Evolutionary conservation across 1,140 invertebrate genomes (phyloP), one percentile per base, ranked within the genome.

Genomic region (Aporrectodea caliginosa): DNA sequence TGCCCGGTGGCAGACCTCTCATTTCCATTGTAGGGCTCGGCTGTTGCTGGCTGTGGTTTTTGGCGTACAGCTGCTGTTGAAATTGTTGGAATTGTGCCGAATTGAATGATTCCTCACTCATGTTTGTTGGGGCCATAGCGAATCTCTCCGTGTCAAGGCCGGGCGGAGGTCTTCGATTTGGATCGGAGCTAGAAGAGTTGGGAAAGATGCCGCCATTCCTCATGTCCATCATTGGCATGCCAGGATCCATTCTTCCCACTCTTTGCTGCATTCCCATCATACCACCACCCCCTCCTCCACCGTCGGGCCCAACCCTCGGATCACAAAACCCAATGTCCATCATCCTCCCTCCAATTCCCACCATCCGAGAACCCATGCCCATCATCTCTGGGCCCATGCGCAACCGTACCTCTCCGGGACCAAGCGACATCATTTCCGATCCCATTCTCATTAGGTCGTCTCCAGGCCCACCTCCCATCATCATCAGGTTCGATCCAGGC

Each of bases 31-130:
- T 12, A 58, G 43, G 43, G 22, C 43, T 58, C 6, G 71, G 77
- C n/a, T 32, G 35, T 27, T 83, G 80, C 31, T 84, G 81, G 22
- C 6, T 22, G 22, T 22, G 6, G 73, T 82, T 81, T 81, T 86
- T 85, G 35, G 84, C 82, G 79, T 86, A 87, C 32, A 86, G 81
- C 82, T 87, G 86, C 80, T 87, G 86, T 78, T 86, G 86, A 81
- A 86, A 87, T 73, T 86, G 85, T 78, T 87, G 85, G 82, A 84
- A 86, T 35, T 85, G 84, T 70, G 82, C 81, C 77, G 69, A 83
- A 43, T 73, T 79, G 73, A 84, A 85, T 30, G 77, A 80, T 68
- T 81, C 82, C n/a, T 80, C 80, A 12, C 80, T 81, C 78, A 75
- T 27, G 29, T 30, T 31, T 58, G 6, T 22, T 58, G 43, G 43